These are phyloP conservation scores for Tokudaia muenninki DNA, from an alignment of 2,797 vertebrate species.

Conservation along the genomic window DNA sequence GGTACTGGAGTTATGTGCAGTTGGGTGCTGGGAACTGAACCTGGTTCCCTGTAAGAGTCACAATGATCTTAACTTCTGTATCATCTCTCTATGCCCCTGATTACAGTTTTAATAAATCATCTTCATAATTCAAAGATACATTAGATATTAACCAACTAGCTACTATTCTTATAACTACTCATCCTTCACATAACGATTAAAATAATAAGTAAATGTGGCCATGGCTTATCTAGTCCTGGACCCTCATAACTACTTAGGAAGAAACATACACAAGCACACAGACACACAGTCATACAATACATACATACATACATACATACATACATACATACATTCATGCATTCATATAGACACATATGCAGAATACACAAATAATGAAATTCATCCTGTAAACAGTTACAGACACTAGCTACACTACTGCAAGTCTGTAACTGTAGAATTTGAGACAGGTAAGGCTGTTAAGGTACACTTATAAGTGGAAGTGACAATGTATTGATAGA, in stretches of 20 bases:
- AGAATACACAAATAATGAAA: background rate
- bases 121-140: conserved; percentile 1
- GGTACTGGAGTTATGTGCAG: background rate
- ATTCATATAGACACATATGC: background rate
- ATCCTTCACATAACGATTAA: background rate
- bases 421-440: background rate
- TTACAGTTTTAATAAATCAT: background rate
- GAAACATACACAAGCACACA: background rate
- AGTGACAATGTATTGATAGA: background rate
- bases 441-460: background rate
- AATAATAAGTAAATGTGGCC: background rate
- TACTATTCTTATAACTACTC: background rate
- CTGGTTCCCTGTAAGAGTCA: background rate
- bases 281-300: fast-evolving
- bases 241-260: background rate
- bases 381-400: background rate
- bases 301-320: background rate
- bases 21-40: background rate
- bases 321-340: background rate
- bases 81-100: too few relatives aligned
- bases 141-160: background rate
- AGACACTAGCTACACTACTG: background rate
- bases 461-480: background rate
- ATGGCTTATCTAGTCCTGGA: background rate
- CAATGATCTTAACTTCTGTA: too few relatives aligned